Percentiles rank a stretch among this genome's conserved stretches.
phyloP scores from a whole-genome alignment of 2,888 invertebrate species.

The Gibbula magus region DNA sequence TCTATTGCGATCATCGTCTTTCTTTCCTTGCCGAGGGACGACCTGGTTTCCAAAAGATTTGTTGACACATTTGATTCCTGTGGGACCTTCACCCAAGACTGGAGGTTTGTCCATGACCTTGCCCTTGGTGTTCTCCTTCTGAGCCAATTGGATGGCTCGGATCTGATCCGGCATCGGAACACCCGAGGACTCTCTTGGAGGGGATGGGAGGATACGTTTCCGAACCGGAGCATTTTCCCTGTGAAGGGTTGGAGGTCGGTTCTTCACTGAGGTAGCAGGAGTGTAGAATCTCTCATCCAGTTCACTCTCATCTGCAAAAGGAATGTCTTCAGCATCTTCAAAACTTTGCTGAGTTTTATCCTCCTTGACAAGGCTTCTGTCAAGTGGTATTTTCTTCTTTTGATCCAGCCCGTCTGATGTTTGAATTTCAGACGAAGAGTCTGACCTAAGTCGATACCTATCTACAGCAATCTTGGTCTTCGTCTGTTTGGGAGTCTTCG shows the following conservation, averaged over 20 bases:
- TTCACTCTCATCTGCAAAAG: conserved; percentile 69
- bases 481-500: conserved; percentile 21
- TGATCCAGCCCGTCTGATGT: conserved; percentile 34
- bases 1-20: conserved; percentile 23
- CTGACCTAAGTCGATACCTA: conserved; percentile 48
- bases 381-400: conserved; percentile 64
- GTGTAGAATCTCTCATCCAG: conserved; percentile 67
- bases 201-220: conserved; percentile 60
- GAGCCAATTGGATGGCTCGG: conserved; percentile 55
- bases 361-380: conserved; percentile 50
- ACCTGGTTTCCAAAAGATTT: conserved; percentile 2
- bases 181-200: conserved; percentile 43
- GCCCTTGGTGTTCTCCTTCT: conserved; percentile 73
- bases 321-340: conserved; percentile 61
- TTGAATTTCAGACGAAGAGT: conserved; percentile 39
- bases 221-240: conserved; percentile 41
- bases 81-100: conserved; percentile 84
- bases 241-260: conserved; percentile 42
- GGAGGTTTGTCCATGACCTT: conserved; percentile 81
- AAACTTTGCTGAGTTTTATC: conserved; percentile 45
- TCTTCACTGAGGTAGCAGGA: conserved; percentile 61
- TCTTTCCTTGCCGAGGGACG: background rate
- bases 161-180: conserved; percentile 75
- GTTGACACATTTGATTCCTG: conserved; percentile 75
- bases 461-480: conserved; percentile 61